Evolutionary conservation across 2,797 vertebrate species (phyloP), one percentile per base, ranked within the genome.

Genomic region (Anabacerthia variegaticeps): DNA sequence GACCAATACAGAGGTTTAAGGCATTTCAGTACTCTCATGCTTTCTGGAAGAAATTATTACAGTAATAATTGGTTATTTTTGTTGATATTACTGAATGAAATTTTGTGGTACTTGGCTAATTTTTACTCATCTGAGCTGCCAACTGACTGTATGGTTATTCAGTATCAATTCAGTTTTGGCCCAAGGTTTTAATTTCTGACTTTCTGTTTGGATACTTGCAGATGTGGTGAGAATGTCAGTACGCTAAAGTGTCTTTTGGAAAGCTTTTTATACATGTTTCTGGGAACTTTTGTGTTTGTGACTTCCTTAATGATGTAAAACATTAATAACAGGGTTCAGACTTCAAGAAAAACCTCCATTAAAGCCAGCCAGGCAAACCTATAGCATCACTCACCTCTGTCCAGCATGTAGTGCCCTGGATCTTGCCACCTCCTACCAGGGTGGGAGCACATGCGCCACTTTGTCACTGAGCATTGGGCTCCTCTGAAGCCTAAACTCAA

Each of bases 401-500:
- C 54, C 10, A 1, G 23, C 48, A 37, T 0, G 0, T 30, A 63
- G 68, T 1, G 5, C 8, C 36, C 58, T 69, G 43, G 19, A 19
- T 87, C 56, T 39, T 44, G 30, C 34, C 4, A 3, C 48, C 21
- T 54, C 30, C 85, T 63, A 14, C 39, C 0, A 0, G 0, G 0
- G 13, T 9, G 14, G 30, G 41, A 67, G 37, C 34, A 63, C 5
- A 1, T 16, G 23, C 1, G 3, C 39, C 88, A 44, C 39, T 44
- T 51, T 90, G 32, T 51, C 51, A 11, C 48, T 43, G 13, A 7
- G 13, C 12, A 1, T 30, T 62, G 49, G 79, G 52, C 43, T 65
- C 43, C 48, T 85, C 73, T 68, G 78, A 79, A 83, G 26, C 59
- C 66, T 41, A 66, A 46, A 30, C 28, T 78, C 61, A 78, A 68